These are phyloP conservation scores for Hyles lineata DNA, from an alignment of 2,888 invertebrate species.

Conservation along the genomic window DNA sequence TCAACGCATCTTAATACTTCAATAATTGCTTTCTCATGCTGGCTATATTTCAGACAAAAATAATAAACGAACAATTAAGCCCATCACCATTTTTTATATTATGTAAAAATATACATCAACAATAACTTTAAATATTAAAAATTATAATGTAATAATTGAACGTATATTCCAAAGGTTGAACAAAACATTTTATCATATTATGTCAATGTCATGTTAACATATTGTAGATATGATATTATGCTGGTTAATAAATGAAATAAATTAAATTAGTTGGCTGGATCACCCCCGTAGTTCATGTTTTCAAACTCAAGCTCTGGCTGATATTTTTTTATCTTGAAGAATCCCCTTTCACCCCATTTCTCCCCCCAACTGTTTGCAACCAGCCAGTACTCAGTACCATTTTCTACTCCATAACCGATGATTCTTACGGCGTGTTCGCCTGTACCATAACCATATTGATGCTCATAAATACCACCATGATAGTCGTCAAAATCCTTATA, in stretches of 20 bases:
- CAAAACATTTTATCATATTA: too few species aligned
- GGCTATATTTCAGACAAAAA: too few species aligned
- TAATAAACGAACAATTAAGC: too few species aligned
- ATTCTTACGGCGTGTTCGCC: constrained; percentile 33
- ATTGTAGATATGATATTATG: too few species aligned
- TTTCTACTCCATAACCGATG: constrained; percentile 39
- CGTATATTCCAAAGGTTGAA: too few species aligned
- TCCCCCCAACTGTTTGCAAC: constrained; percentile 37
- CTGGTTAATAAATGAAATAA: neutral
- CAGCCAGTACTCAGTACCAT: constrained; percentile 36
- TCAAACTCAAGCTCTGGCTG: neutral
- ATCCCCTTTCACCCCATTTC: constrained; percentile 28
- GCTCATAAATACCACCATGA: neutral
- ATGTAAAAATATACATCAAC: too few species aligned
- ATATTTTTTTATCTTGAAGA: constrained; percentile 16
- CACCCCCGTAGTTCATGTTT: neutral
- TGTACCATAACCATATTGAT: neutral
- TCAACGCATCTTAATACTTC: too few species aligned
- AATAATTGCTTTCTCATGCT: too few species aligned
- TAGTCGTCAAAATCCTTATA: constrained; percentile 33
- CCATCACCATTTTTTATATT: too few species aligned
- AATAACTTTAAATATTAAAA: too few species aligned
- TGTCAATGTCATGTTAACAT: too few species aligned
- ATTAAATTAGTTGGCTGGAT: neutral
- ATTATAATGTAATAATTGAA: too few species aligned